A percentile compares a stretch with the other conserved stretches of the same genome.
Evolutionary conservation across 2,888 invertebrate genomes (phyloP).

Genomic region (Parascotia fuliginaria): DNA sequence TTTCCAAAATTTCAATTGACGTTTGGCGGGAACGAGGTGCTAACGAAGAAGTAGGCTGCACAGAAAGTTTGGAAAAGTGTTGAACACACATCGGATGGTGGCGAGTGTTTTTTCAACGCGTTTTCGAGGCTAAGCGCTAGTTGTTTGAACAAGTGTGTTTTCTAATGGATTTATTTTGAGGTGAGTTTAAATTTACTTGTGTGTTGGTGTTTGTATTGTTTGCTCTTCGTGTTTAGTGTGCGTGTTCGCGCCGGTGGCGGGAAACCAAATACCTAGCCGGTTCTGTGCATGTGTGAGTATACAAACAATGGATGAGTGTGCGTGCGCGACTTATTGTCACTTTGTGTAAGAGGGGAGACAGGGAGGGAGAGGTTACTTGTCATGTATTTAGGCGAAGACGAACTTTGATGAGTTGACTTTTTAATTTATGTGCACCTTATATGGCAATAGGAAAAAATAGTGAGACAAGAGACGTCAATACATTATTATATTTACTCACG

Average conservation of each 20-base stretch:
- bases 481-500: slow-evolving; percentile 62
- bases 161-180: slow-evolving; percentile 87
- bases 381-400: slow-evolving; percentile 84
- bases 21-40: slow-evolving; percentile 73
- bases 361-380: slow-evolving; percentile 82
- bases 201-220: slow-evolving; percentile 85
- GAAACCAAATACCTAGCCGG: slow-evolving; percentile 85
- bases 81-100: slow-evolving; percentile 77
- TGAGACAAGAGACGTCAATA: slow-evolving; percentile 46
- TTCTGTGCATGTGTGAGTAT: slow-evolving; percentile 71
- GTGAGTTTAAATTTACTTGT: slow-evolving; percentile 86
- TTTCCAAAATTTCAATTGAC: slow-evolving; percentile 52
- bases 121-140: slow-evolving; percentile 86
- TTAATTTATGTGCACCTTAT: slow-evolving; percentile 75
- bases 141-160: slow-evolving; percentile 86
- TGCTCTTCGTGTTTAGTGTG: slow-evolving; percentile 82
- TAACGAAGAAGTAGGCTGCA: slow-evolving; percentile 67
- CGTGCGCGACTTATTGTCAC: slow-evolving; percentile 82
- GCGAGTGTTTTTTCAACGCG: slow-evolving; percentile 85
- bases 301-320: slow-evolving; percentile 74
- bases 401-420: slow-evolving; percentile 81
- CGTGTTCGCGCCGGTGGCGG: slow-evolving; percentile 82
- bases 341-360: slow-evolving; percentile 79
- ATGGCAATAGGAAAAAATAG: slow-evolving; percentile 54
- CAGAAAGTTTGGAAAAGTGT: slow-evolving; percentile 84